Percentiles rank a stretch among this genome's conserved stretches.
phyloP scores from a whole-genome alignment of 2,113 vertebrate species.

The Pseudolaguvia tuberculata region DNA sequence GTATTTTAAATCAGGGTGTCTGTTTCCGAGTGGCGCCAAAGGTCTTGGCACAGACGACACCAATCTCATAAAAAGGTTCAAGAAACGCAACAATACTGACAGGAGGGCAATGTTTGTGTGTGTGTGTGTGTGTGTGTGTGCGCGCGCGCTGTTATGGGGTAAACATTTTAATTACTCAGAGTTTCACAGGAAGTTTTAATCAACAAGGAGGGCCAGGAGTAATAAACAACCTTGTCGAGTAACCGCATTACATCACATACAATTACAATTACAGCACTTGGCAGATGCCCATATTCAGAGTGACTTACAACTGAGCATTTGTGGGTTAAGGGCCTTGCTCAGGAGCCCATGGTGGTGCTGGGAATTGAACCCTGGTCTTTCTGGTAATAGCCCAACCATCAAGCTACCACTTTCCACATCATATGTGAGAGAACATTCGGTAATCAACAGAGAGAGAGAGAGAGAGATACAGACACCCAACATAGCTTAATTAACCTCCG shows the following conservation, averaged over 20 bases:
- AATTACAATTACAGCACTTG: no score
- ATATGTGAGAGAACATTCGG: not conserved
- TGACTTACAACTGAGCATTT: no score
- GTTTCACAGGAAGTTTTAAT: not conserved
- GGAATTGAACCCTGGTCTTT: no score
- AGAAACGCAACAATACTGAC: not conserved
- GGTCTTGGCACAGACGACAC: slow-evolving; percentile 26
- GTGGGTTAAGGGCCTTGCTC: no score
- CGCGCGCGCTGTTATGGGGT: no score
- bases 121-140: not conserved
- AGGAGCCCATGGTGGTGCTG: no score
- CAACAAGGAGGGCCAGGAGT: not conserved
- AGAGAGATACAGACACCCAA: no score
- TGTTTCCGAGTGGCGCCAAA: slow-evolving; percentile 39
- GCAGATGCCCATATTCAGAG: no score
- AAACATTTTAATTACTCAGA: not conserved
- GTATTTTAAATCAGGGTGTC: slow-evolving; percentile 20
- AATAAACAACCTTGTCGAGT: slow-evolving; percentile 1
- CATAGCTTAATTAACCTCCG: no score
- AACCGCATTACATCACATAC: slow-evolving; percentile 10
- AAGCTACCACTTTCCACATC: no score
- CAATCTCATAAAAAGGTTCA: not conserved
- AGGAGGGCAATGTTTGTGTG: not conserved
- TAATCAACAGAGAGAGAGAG: no score
- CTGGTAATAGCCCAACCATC: no score